Evolutionary conservation across 2,113 vertebrate genomes (phyloP), one percentile per base, ranked within the genome.

Genomic region (Siphamia tubifer): DNA sequence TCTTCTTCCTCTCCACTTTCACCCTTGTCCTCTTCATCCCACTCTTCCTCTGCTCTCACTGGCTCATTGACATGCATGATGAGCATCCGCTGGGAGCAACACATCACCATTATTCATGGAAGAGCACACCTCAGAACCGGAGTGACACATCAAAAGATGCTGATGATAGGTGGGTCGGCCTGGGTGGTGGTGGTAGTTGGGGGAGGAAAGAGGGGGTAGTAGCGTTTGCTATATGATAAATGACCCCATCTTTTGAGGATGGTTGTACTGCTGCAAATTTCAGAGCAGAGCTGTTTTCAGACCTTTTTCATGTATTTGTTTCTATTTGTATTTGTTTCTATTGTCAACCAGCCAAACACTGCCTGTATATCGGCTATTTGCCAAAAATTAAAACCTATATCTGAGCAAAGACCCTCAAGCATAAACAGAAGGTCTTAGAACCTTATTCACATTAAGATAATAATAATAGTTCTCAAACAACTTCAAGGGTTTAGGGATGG

Each of bases 131-230:
- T 84, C 66, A 47, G 48, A 83, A 77, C 54, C 65, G 66, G 74
- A 81, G 64, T 78, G 83, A 79, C 85, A 78, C 73, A 87, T 86
- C 81, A 87, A 84, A 79, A 87, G 83, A 79, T 76, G 74, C 44
- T 58, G 76, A 83, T 82, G 82, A 87, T 81, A 83, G 74, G 75
- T 45, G 56, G 44, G 67, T n/a, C n/a, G n/a, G n/a, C n/a, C n/a
- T n/a, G 45, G 24, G 8, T n/a, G 75, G 27, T 52, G 31, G 49
- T 34, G 43, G 74, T 32, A 38, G 57, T 58, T 62, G 55, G 40
- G 35, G 39, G n/a, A n/a, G n/a, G n/a, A n/a, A n/a, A n/a, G n/a
- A n/a, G n/a, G n/a, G 25, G 25, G 20, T 13, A 11, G 8, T 2
- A 23, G n/a, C n/a, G n/a, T n/a, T n/a, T 27, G 11, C 45, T 28